Base-by-base conservation (phyloP, 2,113 vertebrate genomes). In the Rostratula benghalensis region DNA sequence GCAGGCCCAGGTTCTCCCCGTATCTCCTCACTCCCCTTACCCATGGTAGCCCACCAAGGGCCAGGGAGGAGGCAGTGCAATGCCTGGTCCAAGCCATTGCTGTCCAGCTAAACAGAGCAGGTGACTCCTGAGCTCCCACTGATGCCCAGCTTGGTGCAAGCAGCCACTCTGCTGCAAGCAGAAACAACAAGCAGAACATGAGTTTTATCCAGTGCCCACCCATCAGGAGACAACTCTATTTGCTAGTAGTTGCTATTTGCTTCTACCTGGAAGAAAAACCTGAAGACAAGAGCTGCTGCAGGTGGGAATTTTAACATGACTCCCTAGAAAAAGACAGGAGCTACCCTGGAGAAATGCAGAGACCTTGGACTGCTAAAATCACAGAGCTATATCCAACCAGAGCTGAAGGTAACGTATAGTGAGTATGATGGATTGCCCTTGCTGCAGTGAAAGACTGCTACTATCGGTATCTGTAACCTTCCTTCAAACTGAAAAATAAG, bases 321-420 rank as follows among this genome's bases (percentile, higher is more conserved):
- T 81, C 22, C 51, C 56, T 56, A 81, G 56, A 79, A 85, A 15
- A 76, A 60, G 53, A 50, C 25, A 50, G 37, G 46, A 59, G 59
- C 19, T 81, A 9, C 46, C 5, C n/a, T 75, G 46, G 59, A 89
- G 64, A 89, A 92, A 93, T n/a, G 37, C 30, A 70, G 80, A 71
- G 50, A 35, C 39, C 59, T 77, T 56, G 48, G n/a, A 87, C 48
- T 30, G 35, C 57, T 79, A 35, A 89, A 87, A 83, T 68, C 65
- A 78, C 48, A 79, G 67, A 89, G 61, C 46, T 25, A 3, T 46
- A 56, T n/a, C 59, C 0, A 0, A 41, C 16, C 0, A 0, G 15
- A 71, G 56, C 69, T 5, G 4, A 82, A 45, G 71, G 75, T 53
- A 90, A 80, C 4, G 27, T 22, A 20, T 3, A 83, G 50, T 1